Base-by-base conservation (phyloP, 1,140 invertebrate genomes). In the Brachionus koreanus region DNA sequence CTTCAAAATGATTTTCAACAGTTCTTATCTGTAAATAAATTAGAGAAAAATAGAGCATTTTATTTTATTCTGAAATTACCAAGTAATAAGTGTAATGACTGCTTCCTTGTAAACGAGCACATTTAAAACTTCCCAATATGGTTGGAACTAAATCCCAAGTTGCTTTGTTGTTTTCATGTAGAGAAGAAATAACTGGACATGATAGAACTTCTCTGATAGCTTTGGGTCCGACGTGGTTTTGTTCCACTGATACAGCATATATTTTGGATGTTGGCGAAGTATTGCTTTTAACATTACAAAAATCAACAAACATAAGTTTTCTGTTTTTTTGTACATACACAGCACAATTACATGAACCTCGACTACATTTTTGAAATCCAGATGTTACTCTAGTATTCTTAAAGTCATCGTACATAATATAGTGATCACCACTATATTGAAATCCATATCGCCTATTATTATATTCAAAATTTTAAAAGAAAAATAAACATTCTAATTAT, bases 301-400 rank as follows among this genome's bases (percentile, higher is more conserved):
- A 74, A 74, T 74, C 69, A 33, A 74, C 69, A 74, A 74, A 74
- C 19, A 74, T 46, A 10, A 74, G 29, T 74, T 74, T 74, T 49
- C 19, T 74, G n/a, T 46, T 43, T 46, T 74, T 74, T 46, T 74
- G 39, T 12, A 74, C 19, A 33, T 74, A 74, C 7, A 74, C 33
- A 25, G 69, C 69, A 25, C 69, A 74, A 46, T 74, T 74, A n/a
- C 69, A 46, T 10, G 69, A 49, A 29, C 39, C 69, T 5, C n/a
- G 5, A 12, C 39, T 23, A 74, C 69, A 74, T 13, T 3, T 29
- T 33, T 74, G 39, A 74, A 46, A 74, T 9, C 69, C 39, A 43
- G 19, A 29, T 12, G 69, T 74, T 23, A 74, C 39, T 74, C 69
- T 74, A 25, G 39, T 74, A 46, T 35, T 43, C 25, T 46, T 74